Evolutionary conservation across 2,113 vertebrate species (phyloP), one percentile per base, ranked within the genome.

Genomic region (Axis porcinus): DNA sequence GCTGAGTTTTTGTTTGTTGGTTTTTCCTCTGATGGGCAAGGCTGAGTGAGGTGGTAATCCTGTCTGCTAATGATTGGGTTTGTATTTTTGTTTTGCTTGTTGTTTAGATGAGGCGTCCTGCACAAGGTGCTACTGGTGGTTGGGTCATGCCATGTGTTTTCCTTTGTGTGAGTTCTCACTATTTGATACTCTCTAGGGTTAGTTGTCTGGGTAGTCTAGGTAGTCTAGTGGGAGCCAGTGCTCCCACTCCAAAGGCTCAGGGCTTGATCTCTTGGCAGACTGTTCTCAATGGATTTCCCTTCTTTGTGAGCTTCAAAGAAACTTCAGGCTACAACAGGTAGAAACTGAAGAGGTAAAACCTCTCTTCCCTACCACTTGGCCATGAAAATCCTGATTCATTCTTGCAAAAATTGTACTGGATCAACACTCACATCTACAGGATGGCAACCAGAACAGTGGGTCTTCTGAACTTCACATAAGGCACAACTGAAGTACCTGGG

Each of bases 331-430:
- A 93, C 33, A 84, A 97, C 81, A 79, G 89, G 36, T 57, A 60
- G 16, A 97, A 90, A 95, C 8, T 54, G 94, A 93, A 43, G 93
- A 83, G 4, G 96, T 98, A 90, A 88, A 7, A 27, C 45, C 90
- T 86, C 74, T 78, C 78, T 92, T 91, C 60, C 87, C 86, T 88
- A 78, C 76, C 74, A 92, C 94, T 94, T n/a, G 7, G 43, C 90
- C 43, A 97, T 88, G 19, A 98, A 96, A 97, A 95, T 64, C 27
- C 76, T 95, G 17, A 96, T 76, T 89, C 86, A 58, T 79, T 94
- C 15, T 95, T 78, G 23, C 30, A 97, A 3, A 97, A 95, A 58
- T 19, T 76, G 17, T 92, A 83, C 93, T 88, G 40, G 47, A 91
- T 97, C 28, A 97, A 92, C 64, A 93, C 83, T 94, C 84, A 89